Evolutionary conservation across 2,113 vertebrate genomes (phyloP).

Genomic region (Bubo bubo): DNA sequence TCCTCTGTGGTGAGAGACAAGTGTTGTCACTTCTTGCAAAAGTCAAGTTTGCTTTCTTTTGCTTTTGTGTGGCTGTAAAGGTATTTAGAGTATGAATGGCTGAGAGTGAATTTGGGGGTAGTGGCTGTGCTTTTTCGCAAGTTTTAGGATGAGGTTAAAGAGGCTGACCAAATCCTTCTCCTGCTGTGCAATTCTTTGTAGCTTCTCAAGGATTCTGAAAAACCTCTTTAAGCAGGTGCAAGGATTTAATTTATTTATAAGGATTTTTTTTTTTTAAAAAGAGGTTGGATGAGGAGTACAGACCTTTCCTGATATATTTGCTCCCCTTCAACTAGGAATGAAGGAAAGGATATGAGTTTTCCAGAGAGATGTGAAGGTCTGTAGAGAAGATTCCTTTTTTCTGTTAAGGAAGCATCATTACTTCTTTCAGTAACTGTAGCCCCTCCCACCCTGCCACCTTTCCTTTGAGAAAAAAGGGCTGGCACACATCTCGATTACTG

Average conservation of each 20-base stretch:
- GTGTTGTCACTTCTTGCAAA: not conserved
- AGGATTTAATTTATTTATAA: not conserved
- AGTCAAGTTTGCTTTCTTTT: not conserved
- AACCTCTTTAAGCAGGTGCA: not conserved
- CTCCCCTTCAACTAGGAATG: not conserved
- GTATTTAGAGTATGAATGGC: not conserved
- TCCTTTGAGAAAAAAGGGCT: not conserved
- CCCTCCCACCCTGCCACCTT: fast-evolving
- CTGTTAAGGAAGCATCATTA: not conserved
- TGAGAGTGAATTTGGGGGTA: not conserved
- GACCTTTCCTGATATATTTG: not conserved
- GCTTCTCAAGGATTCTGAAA: not conserved
- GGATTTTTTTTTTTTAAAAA: not conserved
- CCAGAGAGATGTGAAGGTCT: not conserved
- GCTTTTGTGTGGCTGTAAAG: not conserved
- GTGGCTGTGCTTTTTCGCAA: not conserved
- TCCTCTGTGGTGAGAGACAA: not conserved
- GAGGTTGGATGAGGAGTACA: not conserved
- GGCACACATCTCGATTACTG: not conserved
- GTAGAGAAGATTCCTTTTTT: not conserved
- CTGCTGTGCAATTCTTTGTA: not conserved
- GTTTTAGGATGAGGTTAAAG: not conserved
- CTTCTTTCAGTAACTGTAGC: not conserved
- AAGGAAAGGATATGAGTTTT: not conserved
- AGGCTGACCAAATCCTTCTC: not conserved